Evolutionary conservation across 2,888 invertebrate genomes (phyloP).

Genomic region (Drosophila paucipuncta): DNA sequence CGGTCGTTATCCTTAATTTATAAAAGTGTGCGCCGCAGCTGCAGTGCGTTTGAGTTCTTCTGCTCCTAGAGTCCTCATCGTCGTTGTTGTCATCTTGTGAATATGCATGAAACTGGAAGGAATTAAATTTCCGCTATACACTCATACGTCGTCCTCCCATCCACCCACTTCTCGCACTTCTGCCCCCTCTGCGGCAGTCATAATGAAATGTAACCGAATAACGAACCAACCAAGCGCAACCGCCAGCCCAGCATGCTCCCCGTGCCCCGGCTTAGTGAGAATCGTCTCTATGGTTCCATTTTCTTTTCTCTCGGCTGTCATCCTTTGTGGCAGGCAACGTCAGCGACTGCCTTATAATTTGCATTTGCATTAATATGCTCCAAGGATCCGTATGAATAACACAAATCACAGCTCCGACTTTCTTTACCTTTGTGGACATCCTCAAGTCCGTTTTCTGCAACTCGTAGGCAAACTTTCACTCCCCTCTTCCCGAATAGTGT

Average conservation of each 20-base stretch:
- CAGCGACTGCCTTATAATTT: conserved; percentile 59
- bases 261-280: not conserved
- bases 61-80: conserved; percentile 20
- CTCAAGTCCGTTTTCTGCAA: not conserved
- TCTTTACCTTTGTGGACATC: conserved; percentile 6
- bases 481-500: not conserved
- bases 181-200: conserved; percentile 24
- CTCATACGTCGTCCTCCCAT: not conserved
- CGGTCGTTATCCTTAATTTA: conserved; percentile 82
- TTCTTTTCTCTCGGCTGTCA: conserved; percentile 26
- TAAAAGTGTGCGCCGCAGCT: conserved; percentile 65
- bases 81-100: conserved; percentile 65
- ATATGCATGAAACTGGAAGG: conserved; percentile 78
- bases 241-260: conserved; percentile 19
- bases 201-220: conserved; percentile 82
- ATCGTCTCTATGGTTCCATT: conserved; percentile 40
- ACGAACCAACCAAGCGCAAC: conserved; percentile 79
- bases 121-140: conserved; percentile 69
- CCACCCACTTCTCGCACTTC: not conserved
- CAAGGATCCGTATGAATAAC: conserved; percentile 50
- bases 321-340: conserved; percentile 38
- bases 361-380: conserved; percentile 75
- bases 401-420: conserved; percentile 30
- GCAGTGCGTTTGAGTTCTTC: conserved; percentile 32
- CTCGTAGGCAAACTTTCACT: not conserved